Conservation (phyloP, 2,888 invertebrate genomes). For the Tiphia femorata region DNA sequence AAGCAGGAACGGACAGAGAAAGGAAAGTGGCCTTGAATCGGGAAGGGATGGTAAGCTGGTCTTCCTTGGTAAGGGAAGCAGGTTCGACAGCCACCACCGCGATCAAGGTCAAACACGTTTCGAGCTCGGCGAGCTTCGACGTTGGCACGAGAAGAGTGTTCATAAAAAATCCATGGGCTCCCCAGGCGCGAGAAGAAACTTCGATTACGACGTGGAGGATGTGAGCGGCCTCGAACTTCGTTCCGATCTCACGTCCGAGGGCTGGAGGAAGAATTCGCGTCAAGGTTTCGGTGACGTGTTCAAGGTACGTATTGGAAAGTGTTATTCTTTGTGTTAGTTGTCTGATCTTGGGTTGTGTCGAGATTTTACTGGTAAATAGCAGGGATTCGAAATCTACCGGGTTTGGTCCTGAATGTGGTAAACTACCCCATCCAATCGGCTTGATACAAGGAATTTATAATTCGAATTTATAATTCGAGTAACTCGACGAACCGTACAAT, state of each 20-base stretch:
- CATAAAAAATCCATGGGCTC: constrained; percentile 31
- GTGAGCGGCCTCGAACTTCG: constrained; percentile 16
- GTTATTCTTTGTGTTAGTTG: too few species aligned
- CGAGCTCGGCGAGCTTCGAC: constrained; percentile 29
- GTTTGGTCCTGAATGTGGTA: too few species aligned
- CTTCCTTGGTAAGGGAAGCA: not conserved
- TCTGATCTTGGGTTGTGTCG: too few species aligned
- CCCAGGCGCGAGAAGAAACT: constrained; percentile 12
- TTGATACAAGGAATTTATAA: too few species aligned
- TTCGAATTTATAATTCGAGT: too few species aligned
- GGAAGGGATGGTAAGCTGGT: not conserved
- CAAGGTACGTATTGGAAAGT: constrained; percentile 16
- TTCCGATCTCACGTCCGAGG: constrained; percentile 16
- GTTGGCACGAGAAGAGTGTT: constrained; percentile 29
- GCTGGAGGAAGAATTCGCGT: constrained; percentile 13
- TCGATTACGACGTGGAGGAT: constrained; percentile 24
- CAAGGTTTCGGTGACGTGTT: constrained; percentile 12
- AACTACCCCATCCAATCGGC: too few species aligned
- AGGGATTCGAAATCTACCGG: too few species aligned
- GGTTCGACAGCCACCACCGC: too few species aligned
- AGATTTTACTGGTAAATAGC: too few species aligned
- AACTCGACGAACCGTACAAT: too few species aligned
- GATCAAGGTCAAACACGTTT: too few species aligned
- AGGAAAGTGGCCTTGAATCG: constrained; percentile 9
- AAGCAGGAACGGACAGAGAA: constrained; percentile 13